Evolutionary conservation across 2,797 vertebrate species (phyloP).

Genomic region (Falco concolor): DNA sequence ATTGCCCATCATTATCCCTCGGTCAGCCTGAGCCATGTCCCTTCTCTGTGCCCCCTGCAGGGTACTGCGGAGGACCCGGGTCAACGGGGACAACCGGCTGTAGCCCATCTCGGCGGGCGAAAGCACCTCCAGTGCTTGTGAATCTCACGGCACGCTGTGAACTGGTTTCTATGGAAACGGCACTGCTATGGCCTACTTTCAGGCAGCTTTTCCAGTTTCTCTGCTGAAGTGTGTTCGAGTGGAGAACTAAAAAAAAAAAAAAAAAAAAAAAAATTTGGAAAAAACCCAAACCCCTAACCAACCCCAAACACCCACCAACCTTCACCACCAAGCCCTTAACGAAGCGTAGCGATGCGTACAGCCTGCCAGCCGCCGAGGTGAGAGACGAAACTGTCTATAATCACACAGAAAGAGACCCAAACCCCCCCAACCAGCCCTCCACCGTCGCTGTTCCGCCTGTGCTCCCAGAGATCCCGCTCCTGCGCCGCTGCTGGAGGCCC

Average conservation of each 20-base stretch:
- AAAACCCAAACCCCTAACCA: background rate
- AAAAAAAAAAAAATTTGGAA: background rate
- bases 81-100: slow-evolving; percentile 92
- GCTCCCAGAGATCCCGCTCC: background rate
- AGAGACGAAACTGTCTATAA: slow-evolving; percentile 28
- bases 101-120: slow-evolving; percentile 72
- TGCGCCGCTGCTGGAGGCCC: background rate
- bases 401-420: background rate
- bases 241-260: slow-evolving; percentile 59
- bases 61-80: slow-evolving; percentile 86
- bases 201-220: slow-evolving; percentile 82
- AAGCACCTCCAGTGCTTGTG: slow-evolving; percentile 80
- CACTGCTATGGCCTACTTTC: slow-evolving; percentile 89
- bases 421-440: background rate
- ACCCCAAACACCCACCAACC: background rate
- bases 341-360: background rate
- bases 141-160: slow-evolving; percentile 86
- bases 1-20: accelerated
- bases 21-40: background rate
- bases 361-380: background rate
- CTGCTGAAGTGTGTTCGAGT: slow-evolving; percentile 66
- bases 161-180: slow-evolving; percentile 90
- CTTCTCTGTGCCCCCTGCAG: slow-evolving; percentile 67
- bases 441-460: background rate
- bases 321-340: slow-evolving; percentile 57